These are phyloP conservation scores for Sebastes trivittatus DNA, from an alignment of 2,797 vertebrate genomes.

Conservation along the genomic window DNA sequence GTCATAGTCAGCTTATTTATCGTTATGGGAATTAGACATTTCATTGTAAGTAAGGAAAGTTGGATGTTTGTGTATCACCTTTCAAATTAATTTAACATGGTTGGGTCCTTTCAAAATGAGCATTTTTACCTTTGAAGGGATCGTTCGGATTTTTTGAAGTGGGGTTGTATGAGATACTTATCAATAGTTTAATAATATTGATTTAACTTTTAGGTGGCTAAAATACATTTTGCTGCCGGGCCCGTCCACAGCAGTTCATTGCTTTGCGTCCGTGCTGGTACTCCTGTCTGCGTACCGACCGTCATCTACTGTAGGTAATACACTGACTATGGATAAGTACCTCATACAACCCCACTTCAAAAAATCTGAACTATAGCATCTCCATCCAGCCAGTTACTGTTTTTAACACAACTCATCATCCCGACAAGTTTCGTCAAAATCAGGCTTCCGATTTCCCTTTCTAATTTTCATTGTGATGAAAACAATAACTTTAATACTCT, in stretches of 20 bases:
- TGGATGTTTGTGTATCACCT: background rate
- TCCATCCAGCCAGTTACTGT: background rate
- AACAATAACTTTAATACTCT: background rate
- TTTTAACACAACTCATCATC: background rate
- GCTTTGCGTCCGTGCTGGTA: too few relatives aligned
- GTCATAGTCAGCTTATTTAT: background rate
- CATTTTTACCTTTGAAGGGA: background rate
- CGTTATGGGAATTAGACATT: background rate
- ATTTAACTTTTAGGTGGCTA: too few relatives aligned
- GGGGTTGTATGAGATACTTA: background rate
- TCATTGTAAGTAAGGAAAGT: background rate
- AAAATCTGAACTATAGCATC: background rate
- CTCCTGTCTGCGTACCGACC: too few relatives aligned
- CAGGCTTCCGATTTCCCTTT: background rate
- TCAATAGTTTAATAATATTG: background rate
- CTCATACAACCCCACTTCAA: too few relatives aligned
- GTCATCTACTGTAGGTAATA: too few relatives aligned
- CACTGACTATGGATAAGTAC: too few relatives aligned
- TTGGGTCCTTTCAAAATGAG: background rate
- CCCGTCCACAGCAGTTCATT: too few relatives aligned
- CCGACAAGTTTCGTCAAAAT: background rate
- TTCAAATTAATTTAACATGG: background rate
- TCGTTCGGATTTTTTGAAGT: background rate
- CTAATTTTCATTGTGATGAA: background rate
- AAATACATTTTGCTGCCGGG: too few relatives aligned